Evolutionary conservation across 30 jellyfish, hydroid and myxozoan genomes (phyloP), one percentile per base, ranked within the genome.

Genomic region (Turritopsis dohrnii): DNA sequence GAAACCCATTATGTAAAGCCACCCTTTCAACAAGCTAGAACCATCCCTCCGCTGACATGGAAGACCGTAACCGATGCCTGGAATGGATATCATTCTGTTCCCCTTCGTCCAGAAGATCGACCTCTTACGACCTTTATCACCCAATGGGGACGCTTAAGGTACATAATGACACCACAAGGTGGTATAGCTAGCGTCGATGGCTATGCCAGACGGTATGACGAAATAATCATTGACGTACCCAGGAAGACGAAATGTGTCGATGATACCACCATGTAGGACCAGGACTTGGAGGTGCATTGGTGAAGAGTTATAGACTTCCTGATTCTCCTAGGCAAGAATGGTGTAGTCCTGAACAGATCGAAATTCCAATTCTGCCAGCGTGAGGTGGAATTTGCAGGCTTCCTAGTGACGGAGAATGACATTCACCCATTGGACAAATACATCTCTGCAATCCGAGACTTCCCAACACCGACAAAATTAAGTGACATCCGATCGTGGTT

Each of bases 1-100:
- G 83, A 74, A 22, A 74, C 83, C 23, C 83, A 74, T 18, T 71
- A 74, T 52, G 52, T 52, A 1, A 22, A 22, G 30, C 52, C 83
- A 7, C 83, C 83, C 8, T 74, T 74, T 71, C 83, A 74, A 3
- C 83, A 74, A 21, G 83, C 52, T 1, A 23, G 18, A 18, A 74
- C 52, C 18, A 71, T 74, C 83, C 83, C 83, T 7, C 83, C 83
- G 18, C 71, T 7, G 9, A 41, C 60, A 41, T 41, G 13, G 60
- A 41, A 41, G 60, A 3, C 60, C 13, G 60, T 41, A 41, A 41
- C 60, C 60, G 60, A 41, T 41, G 60, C 60, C 13, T 41, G 60
- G 60, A 41, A 41, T 41, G 60, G 13, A 5, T 41, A 3, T 41
- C 60, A 41, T 41, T 41, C 60, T 13, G 60, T 41, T 13, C 60